phyloP scores from a whole-genome alignment of 2,113 vertebrate genomes.

The Pitta sordida region DNA sequence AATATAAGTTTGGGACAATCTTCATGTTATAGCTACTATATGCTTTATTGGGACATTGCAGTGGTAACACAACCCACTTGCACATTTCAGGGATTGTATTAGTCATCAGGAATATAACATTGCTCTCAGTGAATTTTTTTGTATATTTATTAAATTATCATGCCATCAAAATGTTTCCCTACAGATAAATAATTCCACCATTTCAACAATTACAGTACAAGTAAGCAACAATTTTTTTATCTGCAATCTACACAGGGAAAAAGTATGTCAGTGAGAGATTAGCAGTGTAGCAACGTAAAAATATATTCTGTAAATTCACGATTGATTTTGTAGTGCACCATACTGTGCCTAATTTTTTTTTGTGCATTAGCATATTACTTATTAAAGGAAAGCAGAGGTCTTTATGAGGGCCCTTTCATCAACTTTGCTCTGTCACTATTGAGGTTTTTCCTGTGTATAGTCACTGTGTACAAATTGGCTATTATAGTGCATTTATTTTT shows the following conservation, averaged over 20 bases:
- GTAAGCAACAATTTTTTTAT: background rate
- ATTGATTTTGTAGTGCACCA: background rate
- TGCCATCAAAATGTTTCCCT: background rate
- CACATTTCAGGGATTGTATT: background rate
- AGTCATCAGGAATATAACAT: background rate
- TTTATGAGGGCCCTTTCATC: background rate
- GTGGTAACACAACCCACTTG: background rate
- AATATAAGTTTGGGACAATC: background rate
- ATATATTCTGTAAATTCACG: background rate
- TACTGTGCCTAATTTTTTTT: slow-evolving; percentile 5
- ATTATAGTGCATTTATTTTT: background rate
- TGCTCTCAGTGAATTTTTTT: background rate
- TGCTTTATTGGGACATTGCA: background rate
- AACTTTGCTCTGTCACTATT: background rate
- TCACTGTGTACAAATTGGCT: background rate
- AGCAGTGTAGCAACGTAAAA: slow-evolving; percentile 17
- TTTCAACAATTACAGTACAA: background rate
- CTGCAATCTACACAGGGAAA: background rate
- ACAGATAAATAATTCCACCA: background rate
- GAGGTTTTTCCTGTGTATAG: background rate
- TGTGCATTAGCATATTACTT: background rate
- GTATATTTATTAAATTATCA: background rate
- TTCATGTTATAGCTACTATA: background rate
- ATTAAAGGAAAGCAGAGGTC: background rate
- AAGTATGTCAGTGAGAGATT: slow-evolving; percentile 6